Evolutionary conservation across 2,888 invertebrate species (phyloP).

Genomic region (Amiota mariae): DNA sequence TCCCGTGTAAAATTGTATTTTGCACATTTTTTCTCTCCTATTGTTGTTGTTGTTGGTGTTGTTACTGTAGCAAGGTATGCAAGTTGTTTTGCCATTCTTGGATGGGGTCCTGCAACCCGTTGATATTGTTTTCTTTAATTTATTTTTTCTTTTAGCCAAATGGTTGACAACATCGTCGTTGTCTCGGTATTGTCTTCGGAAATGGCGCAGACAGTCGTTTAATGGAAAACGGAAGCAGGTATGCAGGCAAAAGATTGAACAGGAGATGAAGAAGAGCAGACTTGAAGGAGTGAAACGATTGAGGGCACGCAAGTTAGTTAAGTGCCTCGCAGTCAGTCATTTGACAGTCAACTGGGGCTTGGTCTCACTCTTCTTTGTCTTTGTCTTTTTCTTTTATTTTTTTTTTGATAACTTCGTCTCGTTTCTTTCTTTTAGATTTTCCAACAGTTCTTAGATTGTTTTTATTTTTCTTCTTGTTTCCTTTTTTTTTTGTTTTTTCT

Average conservation of each 20-base stretch:
- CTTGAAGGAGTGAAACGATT: conserved; percentile 9
- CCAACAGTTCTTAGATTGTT: background rate
- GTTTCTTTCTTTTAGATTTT: background rate
- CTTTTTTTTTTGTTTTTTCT: background rate
- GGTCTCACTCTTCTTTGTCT: conserved; percentile 19
- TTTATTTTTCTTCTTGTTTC: background rate
- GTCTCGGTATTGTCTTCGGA: conserved; percentile 16
- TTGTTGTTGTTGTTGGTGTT: too few species aligned
- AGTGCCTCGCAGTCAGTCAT: conserved; percentile 58
- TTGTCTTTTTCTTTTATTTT: conserved; percentile 25
- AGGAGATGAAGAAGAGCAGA: background rate
- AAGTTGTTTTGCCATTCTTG: too few species aligned
- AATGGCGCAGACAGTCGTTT: conserved; percentile 6
- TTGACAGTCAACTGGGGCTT: conserved; percentile 54
- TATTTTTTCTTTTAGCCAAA: too few species aligned
- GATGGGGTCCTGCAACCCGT: too few species aligned
- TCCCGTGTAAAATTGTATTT: background rate
- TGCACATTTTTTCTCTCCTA: background rate
- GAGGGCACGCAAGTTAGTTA: conserved; percentile 11
- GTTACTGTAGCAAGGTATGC: too few species aligned
- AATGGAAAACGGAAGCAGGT: background rate
- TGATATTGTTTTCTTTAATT: too few species aligned
- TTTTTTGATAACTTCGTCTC: conserved; percentile 9
- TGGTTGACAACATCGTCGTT: too few species aligned
- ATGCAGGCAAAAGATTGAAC: background rate